Conservation (phyloP, 2,797 vertebrate genomes). For the Ceryle rudis region DNA sequence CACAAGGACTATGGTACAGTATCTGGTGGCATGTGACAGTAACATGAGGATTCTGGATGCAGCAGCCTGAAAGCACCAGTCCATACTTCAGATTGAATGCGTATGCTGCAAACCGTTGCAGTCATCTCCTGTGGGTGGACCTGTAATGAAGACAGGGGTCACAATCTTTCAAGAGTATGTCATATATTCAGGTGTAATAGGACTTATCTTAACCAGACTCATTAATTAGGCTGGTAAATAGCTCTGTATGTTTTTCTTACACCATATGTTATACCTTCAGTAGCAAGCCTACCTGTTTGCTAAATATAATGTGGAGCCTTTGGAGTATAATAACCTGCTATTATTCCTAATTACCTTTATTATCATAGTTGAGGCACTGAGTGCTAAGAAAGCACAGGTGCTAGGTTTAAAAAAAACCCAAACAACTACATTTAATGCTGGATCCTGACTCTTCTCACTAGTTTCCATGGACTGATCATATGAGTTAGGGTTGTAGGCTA, state of each 20-base stretch:
- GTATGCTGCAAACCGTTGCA: not conserved
- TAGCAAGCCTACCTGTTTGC: not conserved
- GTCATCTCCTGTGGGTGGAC: constrained; percentile 2
- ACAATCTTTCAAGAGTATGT: not conserved
- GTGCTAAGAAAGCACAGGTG: not conserved
- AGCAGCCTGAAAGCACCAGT: not conserved
- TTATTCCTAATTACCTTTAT: not conserved
- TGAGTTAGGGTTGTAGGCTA: not conserved
- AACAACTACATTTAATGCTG: not conserved
- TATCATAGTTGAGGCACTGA: not conserved
- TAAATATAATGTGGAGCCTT: not conserved
- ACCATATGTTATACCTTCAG: not conserved
- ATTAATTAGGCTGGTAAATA: constrained; percentile 4
- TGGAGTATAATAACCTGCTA: not conserved
- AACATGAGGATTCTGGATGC: not conserved
- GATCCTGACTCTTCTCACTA: not conserved
- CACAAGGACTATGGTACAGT: not conserved
- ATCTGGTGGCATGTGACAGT: not conserved
- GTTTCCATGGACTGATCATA: not conserved
- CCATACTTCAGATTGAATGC: not conserved
- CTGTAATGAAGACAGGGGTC: not conserved
- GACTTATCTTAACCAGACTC: not conserved
- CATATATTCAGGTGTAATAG: not conserved
- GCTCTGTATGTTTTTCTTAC: not conserved
- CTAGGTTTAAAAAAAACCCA: not conserved